A percentile compares a stretch with the other conserved stretches of the same genome.
These are phyloP conservation scores for Pardalotus punctatus DNA, from an alignment of 2,113 vertebrate species.

Conservation along the genomic window DNA sequence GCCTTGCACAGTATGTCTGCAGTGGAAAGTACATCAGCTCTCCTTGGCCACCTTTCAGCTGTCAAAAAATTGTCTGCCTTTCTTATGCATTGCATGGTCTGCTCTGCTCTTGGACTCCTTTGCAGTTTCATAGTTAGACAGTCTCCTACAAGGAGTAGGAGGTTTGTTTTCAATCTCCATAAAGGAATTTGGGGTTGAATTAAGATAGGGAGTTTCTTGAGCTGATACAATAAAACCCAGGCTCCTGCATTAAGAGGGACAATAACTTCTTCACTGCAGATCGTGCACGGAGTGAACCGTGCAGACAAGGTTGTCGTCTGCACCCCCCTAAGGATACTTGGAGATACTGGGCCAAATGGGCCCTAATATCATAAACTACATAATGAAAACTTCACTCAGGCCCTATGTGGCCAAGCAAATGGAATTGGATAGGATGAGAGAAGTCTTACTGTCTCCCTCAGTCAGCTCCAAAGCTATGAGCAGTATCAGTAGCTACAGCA, in stretches of 20 bases:
- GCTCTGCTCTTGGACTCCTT: not conserved
- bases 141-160: not conserved
- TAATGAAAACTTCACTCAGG: not conserved
- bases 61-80: not conserved
- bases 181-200: not conserved
- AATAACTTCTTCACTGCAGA: not conserved
- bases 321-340: not conserved
- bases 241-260: not conserved
- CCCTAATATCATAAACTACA: not conserved
- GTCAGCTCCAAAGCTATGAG: not conserved
- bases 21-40: not conserved
- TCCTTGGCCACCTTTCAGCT: not conserved
- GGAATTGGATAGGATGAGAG: not conserved
- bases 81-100: not conserved
- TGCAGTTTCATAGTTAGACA: not conserved
- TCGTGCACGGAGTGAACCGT: fast-evolving
- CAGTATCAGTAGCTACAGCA: not conserved
- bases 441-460: not conserved
- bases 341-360: not conserved
- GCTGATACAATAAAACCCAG: not conserved
- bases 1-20: not conserved
- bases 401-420: not conserved
- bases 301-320: not conserved
- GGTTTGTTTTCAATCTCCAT: not conserved
- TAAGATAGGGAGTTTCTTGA: not conserved